These are phyloP conservation scores for Harpegnathos saltator DNA, from an alignment of 1,140 invertebrate genomes.

Conservation along the genomic window DNA sequence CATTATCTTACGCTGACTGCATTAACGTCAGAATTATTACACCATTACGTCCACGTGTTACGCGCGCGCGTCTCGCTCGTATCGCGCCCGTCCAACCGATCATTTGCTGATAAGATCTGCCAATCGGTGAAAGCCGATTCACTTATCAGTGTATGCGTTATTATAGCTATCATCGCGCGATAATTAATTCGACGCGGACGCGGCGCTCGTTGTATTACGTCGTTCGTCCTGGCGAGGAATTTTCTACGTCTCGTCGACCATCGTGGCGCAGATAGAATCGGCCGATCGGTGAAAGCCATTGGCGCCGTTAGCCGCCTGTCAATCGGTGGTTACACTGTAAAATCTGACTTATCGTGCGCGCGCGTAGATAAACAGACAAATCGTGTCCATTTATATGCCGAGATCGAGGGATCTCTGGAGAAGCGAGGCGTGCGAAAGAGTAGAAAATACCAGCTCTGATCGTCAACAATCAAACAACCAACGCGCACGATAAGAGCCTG, in stretches of 20 bases:
- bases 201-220: neutral
- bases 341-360: conserved; percentile 26
- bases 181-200: conserved; percentile 39
- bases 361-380: conserved; percentile 6
- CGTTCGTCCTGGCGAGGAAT: neutral
- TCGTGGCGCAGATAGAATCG: neutral
- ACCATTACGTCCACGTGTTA: conserved; percentile 30
- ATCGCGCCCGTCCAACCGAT: neutral
- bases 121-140: conserved; percentile 12
- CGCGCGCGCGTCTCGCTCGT: conserved; percentile 1
- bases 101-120: conserved; percentile 30
- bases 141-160: conserved; percentile 31
- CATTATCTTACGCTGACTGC: conserved; percentile 8
- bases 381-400: conserved; percentile 1
- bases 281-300: conserved; percentile 31
- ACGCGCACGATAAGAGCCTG: too few relatives aligned
- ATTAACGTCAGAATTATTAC: neutral
- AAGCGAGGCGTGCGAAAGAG: too few relatives aligned
- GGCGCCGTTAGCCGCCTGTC: conserved; percentile 25
- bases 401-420: neutral
- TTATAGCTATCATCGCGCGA: conserved; percentile 29
- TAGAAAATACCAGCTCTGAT: neutral
- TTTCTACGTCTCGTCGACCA: conserved; percentile 14
- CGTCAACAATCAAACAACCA: too few relatives aligned
- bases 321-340: neutral